Evolutionary conservation across 2,113 vertebrate genomes (phyloP), one percentile per base, ranked within the genome.

Genomic region (Odobenus rosmarus): DNA sequence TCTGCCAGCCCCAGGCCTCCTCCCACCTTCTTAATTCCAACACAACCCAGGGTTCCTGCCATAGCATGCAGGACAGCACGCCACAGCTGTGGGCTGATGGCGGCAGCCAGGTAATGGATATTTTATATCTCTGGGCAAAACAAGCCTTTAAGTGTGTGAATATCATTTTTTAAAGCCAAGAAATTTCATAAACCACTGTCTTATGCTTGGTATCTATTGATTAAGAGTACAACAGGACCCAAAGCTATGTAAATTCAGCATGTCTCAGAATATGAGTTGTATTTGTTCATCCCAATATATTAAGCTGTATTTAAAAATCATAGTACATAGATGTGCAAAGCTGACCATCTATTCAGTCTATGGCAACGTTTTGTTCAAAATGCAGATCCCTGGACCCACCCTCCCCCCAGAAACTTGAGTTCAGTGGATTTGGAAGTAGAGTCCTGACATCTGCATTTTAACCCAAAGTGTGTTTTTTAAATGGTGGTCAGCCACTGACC

Each of bases 1-100:
- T 61, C 71, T 94, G 88, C 67, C 64, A 97, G 53, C 57, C 67
- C 33, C 33, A 94, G 88, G 5, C 57, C 89, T 91, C 87, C 86
- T 93, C 80, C 53, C 51, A 76, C 16, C 61, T 59, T 4, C 64
- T 77, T 51, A 23, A 74, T 51, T 90, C 59, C 36, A 62, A 39
- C n/a, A 86, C 64, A 95, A n/a, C 13, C 28, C 57, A 57, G 19
- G 49, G 79, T 31, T 84, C n/a, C 76, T 71, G 61, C 26, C n/a
- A 21, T 19, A 46, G 53, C 39, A 36, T 42, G 79, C 31, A 80
- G 46, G 42, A 69, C 5, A 26, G 80, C 3, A 31, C 1, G 24
- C 55, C 39, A 67, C 57, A 23, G 13, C 39, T 5, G 5, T 5
- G 19, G 16, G 16, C 23, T 36, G 28, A 77, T 16, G 55, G 53